phyloP scores from a whole-genome alignment of 2,888 invertebrate species.

The Carpatolechia fugitivella region DNA sequence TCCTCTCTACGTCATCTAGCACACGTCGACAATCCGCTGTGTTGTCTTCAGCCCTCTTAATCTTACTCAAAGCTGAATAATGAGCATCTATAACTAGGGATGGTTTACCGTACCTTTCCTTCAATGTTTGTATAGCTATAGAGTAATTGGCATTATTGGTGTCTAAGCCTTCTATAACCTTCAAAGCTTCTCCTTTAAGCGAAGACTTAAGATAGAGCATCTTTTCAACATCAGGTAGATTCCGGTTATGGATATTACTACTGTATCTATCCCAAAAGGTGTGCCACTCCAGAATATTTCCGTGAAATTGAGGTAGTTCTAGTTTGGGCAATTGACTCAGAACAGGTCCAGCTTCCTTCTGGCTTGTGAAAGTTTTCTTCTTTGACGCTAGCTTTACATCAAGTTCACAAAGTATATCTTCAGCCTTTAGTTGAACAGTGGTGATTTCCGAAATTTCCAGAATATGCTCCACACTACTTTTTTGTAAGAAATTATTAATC shows the following conservation, averaged over 20 bases:
- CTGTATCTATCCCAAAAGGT: not conserved
- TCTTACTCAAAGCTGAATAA: not conserved
- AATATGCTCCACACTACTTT: too few relatives aligned
- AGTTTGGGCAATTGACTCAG: not conserved
- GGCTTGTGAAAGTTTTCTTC: too few relatives aligned
- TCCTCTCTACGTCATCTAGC: constrained; percentile 1
- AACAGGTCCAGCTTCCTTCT: too few relatives aligned
- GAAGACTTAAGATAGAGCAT: not conserved
- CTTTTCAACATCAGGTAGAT: constrained; percentile 5
- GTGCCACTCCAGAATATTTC: not conserved
- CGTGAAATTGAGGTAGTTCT: not conserved
- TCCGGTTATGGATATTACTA: not conserved
- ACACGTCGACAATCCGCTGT: not conserved
- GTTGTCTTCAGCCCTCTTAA: not conserved
- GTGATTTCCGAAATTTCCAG: too few relatives aligned
- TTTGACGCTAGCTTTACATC: too few relatives aligned
- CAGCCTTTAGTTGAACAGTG: too few relatives aligned
- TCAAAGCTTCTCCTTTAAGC: not conserved
- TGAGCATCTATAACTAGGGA: constrained; percentile 1
- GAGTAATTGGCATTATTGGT: constrained; percentile 4
- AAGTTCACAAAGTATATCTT: too few relatives aligned
- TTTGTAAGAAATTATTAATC: too few relatives aligned
- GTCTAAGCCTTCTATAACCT: not conserved
- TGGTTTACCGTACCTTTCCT: not conserved
- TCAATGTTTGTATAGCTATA: not conserved